Evolutionary conservation across 2,888 invertebrate genomes (phyloP), one percentile per base, ranked within the genome.

Genomic region (Caenorhabditis doughertyi): DNA sequence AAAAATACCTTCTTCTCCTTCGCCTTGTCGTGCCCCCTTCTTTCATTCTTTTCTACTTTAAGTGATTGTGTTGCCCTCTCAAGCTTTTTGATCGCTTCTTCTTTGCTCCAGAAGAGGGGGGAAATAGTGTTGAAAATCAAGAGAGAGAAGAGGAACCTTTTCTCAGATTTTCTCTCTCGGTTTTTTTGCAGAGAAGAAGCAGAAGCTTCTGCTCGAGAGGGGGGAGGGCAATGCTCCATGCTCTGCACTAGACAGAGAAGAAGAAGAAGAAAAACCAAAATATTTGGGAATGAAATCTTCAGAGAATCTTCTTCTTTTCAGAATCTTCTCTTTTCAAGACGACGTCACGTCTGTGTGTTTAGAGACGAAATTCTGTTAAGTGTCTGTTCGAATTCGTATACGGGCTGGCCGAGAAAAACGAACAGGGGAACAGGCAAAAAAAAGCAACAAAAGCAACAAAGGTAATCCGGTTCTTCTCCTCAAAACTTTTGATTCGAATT

Each of bases 401-500:
- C 51, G 23, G 1, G 11, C n/a, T 21, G 21, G 39, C 16, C 18
- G 39, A 13, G 32, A 13, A 32, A 47, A 55, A 29, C n/a, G 55
- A 29, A 13, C 9, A 23, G 51, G 9, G 13, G 23, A 44, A 9
- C 21, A 23, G 27, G 51, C 8, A 51, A 51, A 21, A 51, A 21
- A n/a, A n/a, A n/a, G n/a, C n/a, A n/a, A n/a, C n/a, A n/a, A n/a
- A 23, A 32, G 29, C 7, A n/a, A 55, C 21, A 29, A 27, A 21
- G 49, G 51, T 51, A 35, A 25, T 35, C 51, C 65, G 51, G 65
- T 65, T 65, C 9, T 64, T n/a, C n/a, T n/a, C n/a, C n/a, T n/a
- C n/a, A n/a, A n/a, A n/a, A n/a, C 16, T 16, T 65, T 51, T 65
- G 65, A 65, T 65, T 65, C 65, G 65, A 65, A 65, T 65, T 65